Percentiles rank a stretch among this genome's conserved stretches.
Evolutionary conservation across 2,797 vertebrate species (phyloP).

Genomic region (Nyctibius grandis): DNA sequence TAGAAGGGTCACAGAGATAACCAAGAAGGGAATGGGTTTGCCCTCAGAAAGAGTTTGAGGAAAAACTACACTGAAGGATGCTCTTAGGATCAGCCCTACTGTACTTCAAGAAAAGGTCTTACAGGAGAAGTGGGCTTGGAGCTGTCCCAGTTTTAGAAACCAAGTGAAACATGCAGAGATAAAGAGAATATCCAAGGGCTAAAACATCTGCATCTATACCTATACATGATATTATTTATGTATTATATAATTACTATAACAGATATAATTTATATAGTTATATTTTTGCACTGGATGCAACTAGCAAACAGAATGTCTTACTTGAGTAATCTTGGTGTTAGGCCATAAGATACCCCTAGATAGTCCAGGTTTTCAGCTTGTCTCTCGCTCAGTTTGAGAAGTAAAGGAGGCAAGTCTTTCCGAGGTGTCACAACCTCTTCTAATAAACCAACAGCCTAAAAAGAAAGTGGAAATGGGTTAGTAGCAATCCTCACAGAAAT

Average conservation of each 20-base stretch:
- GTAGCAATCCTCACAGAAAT: neutral
- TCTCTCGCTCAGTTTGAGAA: constrained; percentile 93
- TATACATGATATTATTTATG: neutral
- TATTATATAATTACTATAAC: neutral
- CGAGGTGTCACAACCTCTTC: constrained; percentile 91
- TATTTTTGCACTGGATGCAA: neutral
- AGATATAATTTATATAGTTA: neutral
- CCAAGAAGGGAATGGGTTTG: neutral
- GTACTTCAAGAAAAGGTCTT: neutral
- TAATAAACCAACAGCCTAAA: constrained; percentile 89
- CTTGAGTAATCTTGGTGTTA: constrained; percentile 91
- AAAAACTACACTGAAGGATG: neutral
- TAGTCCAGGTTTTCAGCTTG: constrained; percentile 91
- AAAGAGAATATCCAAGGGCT: neutral
- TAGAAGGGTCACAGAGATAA: neutral
- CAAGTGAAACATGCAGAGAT: neutral
- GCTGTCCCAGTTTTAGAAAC: neutral
- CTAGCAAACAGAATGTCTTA: constrained; percentile 61
- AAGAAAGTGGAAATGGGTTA: neutral
- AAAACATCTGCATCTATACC: neutral
- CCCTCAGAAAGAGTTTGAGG: neutral
- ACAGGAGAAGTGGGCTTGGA: neutral
- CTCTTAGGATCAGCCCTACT: neutral
- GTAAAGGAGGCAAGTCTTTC: constrained; percentile 90
- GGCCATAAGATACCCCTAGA: constrained; percentile 92